Evolutionary conservation across 64 coral and sea anemone genomes (phyloP), one percentile per base, ranked within the genome.

Genomic region (Montipora capricornis): DNA sequence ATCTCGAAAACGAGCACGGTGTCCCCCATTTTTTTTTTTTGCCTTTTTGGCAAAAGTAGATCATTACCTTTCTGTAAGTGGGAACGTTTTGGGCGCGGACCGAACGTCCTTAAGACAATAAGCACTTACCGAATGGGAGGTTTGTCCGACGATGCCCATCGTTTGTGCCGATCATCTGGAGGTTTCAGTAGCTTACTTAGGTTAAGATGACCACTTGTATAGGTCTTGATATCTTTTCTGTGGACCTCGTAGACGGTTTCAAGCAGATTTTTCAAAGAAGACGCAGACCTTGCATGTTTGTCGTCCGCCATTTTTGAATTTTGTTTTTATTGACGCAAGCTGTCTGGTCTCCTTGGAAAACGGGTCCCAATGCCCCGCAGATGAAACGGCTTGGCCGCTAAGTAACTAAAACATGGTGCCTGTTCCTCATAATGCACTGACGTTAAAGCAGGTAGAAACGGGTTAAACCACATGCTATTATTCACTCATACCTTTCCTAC

Each of bases 201-300:
- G 77, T 98, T 98, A 14, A 98, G 92, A 80, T 98, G 97, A 48
- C 97, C 97, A 76, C 91, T 98, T 79, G 94, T 88, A 55, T 95
- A 96, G 2, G 91, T 95, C 91, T 96, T 98, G 26, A 98, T 96
- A 62, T 98, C 97, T 50, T 95, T 98, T 94, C 94, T 94, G 57
- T 98, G 97, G 14, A 95, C 97, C 77, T 95, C 91, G 20, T 97
- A 97, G 44, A 97, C 92, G 79, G 80, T 92, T 92, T 97, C 93
- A 77, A 97, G 96, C 78, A 97, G 81, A 61, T 79, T 80, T 90
- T 95, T 94, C 44, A 97, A 74, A 73, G 92, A 78, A 5, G 83
- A 67, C 20, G 29, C 26, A 5, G 84, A 82, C 17, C 74, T 79
- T 2, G 78, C 53, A 57, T 57, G 53, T 57, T 4, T 87, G 55